Evolutionary conservation across 2,888 invertebrate genomes (phyloP).

Genomic region (Sphaerophoria taeniata): DNA sequence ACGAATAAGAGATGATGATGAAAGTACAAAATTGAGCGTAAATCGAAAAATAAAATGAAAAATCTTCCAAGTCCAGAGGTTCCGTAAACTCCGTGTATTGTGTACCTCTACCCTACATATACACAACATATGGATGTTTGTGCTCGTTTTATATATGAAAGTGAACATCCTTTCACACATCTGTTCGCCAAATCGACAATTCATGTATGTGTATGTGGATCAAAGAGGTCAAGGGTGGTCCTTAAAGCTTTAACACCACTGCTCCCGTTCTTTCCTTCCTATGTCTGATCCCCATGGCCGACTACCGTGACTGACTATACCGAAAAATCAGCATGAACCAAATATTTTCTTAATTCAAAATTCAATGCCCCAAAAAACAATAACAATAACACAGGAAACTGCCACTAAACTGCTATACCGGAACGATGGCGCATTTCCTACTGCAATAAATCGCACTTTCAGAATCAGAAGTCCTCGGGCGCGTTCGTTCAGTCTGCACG

Average conservation of each 20-base stretch:
- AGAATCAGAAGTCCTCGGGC: conserved; percentile 17
- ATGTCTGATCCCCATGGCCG: too few species aligned
- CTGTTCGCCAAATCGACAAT: conserved; percentile 42
- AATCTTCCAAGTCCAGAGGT: conserved; percentile 39
- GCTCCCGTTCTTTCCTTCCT: too few species aligned
- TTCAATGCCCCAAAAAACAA: conserved; percentile 65
- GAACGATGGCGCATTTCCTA: conserved; percentile 74
- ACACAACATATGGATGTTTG: background rate
- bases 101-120: too few species aligned
- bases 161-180: conserved; percentile 36
- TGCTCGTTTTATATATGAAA: background rate
- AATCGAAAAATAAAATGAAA: conserved; percentile 69
- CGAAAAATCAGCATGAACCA: conserved; percentile 31
- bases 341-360: conserved; percentile 62
- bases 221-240: conserved; percentile 59
- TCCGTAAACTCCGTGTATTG: background rate
- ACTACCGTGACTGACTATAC: background rate
- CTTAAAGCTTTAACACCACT: background rate
- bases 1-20: conserved; percentile 52
- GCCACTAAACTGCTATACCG: too few species aligned
- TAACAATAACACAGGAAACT: conserved; percentile 70
- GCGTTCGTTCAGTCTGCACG: conserved; percentile 19
- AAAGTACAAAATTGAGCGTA: conserved; percentile 69
- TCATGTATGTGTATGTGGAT: conserved; percentile 35
- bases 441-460: conserved; percentile 69